Evolutionary conservation across 1,140 invertebrate genomes (phyloP).

Genomic region (Drosophila trapezifrons): DNA sequence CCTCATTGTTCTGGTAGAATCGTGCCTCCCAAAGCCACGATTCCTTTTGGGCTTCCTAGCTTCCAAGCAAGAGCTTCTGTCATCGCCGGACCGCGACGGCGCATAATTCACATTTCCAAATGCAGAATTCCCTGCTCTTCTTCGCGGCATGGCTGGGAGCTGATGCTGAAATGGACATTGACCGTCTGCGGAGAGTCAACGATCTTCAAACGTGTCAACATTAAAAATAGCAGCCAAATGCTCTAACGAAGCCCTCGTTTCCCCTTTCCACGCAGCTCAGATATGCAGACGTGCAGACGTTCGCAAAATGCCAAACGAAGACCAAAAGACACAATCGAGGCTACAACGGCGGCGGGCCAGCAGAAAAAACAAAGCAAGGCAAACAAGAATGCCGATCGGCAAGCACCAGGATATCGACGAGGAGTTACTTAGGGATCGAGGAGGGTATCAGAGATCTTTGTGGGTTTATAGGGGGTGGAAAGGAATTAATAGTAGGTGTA

Average conservation of each 20-base stretch:
- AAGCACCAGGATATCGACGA: constrained; percentile 20
- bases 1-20: constrained; percentile 61
- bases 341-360: constrained; percentile 21
- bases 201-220: constrained; percentile 81
- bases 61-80: constrained; percentile 24
- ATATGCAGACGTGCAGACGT: constrained; percentile 79
- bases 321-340: constrained; percentile 63
- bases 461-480: not conserved
- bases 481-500: too few relatives aligned
- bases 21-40: constrained; percentile 52
- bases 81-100: constrained; percentile 53
- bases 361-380: constrained; percentile 37
- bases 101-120: constrained; percentile 70
- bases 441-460: not conserved
- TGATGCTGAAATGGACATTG: constrained; percentile 67
- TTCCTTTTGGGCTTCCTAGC: constrained; percentile 7
- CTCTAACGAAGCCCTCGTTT: constrained; percentile 33
- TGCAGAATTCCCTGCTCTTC: constrained; percentile 15
- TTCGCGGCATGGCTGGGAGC: not conserved
- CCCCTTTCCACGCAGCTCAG: constrained; percentile 25
- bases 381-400: constrained; percentile 20
- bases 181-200: constrained; percentile 78
- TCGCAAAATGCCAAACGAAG: constrained; percentile 75
- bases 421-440: constrained; percentile 10
- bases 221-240: constrained; percentile 80